phyloP scores from a whole-genome alignment of 2,797 vertebrate genomes.

The Momotus momota region DNA sequence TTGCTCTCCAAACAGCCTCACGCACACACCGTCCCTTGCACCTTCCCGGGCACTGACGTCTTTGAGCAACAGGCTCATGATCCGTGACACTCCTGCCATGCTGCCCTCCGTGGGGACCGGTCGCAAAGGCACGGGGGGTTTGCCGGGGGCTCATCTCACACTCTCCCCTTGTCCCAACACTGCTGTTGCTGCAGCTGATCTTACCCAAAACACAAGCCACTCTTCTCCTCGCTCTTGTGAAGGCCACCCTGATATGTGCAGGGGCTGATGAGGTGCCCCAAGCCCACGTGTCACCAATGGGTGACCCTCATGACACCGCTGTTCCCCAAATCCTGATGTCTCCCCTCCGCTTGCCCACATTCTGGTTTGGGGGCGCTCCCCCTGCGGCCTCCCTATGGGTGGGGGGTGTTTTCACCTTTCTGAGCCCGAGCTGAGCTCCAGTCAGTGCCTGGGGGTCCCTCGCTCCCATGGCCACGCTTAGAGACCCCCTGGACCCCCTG shows the following conservation, averaged over 20 bases:
- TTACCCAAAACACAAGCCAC: not conserved
- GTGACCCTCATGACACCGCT: not conserved
- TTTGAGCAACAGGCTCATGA: fast-evolving
- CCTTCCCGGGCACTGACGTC: not conserved
- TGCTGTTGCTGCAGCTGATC: not conserved
- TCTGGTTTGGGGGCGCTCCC: fast-evolving
- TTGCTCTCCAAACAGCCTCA: not conserved
- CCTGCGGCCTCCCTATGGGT: not conserved
- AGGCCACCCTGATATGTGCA: not conserved
- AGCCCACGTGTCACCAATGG: fast-evolving
- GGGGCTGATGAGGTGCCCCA: not conserved
- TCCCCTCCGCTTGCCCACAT: fast-evolving
- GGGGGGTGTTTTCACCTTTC: not conserved
- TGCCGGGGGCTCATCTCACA: fast-evolving
- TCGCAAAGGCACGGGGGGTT: fast-evolving
- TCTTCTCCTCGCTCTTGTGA: fast-evolving
- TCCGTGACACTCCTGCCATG: not conserved
- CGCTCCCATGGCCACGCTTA: not conserved
- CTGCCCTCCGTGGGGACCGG: fast-evolving
- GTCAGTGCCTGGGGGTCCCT: too few relatives aligned
- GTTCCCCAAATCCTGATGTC: not conserved
- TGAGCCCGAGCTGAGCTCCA: not conserved
- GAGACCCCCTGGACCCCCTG: not conserved
- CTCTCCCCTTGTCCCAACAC: not conserved
- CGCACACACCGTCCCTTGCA: not conserved